Evolutionary conservation across 1,140 invertebrate genomes (phyloP), one percentile per base, ranked within the genome.

Genomic region (Hycleus phaleratus): DNA sequence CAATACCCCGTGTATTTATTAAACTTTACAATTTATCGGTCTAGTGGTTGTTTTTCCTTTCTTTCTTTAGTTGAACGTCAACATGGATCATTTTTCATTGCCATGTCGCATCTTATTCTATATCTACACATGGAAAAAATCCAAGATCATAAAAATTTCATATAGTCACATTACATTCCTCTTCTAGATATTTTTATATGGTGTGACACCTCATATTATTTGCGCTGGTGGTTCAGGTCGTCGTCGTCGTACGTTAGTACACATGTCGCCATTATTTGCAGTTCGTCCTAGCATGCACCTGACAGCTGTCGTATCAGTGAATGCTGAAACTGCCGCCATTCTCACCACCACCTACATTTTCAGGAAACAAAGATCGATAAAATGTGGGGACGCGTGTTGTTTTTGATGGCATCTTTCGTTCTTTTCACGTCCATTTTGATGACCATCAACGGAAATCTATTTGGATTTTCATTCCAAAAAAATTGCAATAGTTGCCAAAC

Each of bases 201-300:
- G 50, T 60, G 62, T 72, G 70, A 72, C 70, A 72, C 62, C 62
- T 66, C 63, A 62, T 61, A 69, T 72, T 72, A 72, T 70, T 71
- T 67, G 66, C 62, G 52, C 55, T 52, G 54, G 62, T 62, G 65
- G 51, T 52, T 58, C 49, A 58, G 60, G 44, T 32, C 32, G 32
- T 32, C 32, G 32, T 32, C 32, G 50, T 57, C 58, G 62, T 52
- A 59, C 55, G 49, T 60, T 39, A 59, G 51, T 70, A 70, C 71
- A 72, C 61, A 63, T 71, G 69, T 70, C 71, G 70, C 67, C 67
- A 65, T 72, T 72, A 71, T 72, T 72, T 62, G 71, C 69, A 69
- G 66, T 63, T 62, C 67, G 63, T 53, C 49, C 49, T 60, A 64
- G 63, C 61, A 54, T 72, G 69, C 63, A 68, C 58, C 65, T 72